phyloP scores from a whole-genome alignment of 2,113 vertebrate genomes.

The Hippopotamus amphibius region DNA sequence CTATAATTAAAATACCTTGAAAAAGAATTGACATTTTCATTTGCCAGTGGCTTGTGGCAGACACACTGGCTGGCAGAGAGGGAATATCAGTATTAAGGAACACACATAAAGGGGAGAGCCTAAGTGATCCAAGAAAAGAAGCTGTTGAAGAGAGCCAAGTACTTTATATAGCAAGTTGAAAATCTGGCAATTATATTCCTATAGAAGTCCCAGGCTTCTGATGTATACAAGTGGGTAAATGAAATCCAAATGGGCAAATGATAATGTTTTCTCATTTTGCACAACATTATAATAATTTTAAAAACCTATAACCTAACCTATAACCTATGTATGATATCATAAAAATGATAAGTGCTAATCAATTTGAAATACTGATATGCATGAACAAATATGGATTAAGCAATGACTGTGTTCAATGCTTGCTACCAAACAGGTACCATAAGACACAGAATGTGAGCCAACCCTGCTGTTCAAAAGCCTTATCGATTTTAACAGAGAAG shows the following conservation, averaged over 20 bases:
- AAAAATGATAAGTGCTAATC: neutral
- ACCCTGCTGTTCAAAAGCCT: neutral
- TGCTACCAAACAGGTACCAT: neutral
- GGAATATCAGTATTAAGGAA: constrained; percentile 6
- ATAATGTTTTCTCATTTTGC: neutral
- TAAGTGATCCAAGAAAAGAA: constrained; percentile 10
- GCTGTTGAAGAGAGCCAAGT: neutral
- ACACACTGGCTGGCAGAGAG: neutral
- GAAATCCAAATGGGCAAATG: neutral
- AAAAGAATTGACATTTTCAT: constrained; percentile 50
- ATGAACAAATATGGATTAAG: neutral
- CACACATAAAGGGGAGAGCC: neutral
- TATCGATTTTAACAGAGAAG: neutral
- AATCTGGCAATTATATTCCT: constrained; percentile 39
- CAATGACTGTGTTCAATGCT: neutral
- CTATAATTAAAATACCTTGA: constrained; percentile 33
- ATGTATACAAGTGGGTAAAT: neutral
- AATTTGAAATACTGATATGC: neutral
- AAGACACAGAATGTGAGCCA: neutral
- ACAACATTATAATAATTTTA: neutral
- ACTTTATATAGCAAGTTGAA: neutral
- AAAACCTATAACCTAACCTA: neutral
- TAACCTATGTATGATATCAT: neutral
- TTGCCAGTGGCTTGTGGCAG: constrained; percentile 51
- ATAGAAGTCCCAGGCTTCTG: neutral